Percentiles rank a stretch among this genome's conserved stretches.
Conservation (phyloP, 2,113 vertebrate species). For the Vanacampus margaritifer region DNA sequence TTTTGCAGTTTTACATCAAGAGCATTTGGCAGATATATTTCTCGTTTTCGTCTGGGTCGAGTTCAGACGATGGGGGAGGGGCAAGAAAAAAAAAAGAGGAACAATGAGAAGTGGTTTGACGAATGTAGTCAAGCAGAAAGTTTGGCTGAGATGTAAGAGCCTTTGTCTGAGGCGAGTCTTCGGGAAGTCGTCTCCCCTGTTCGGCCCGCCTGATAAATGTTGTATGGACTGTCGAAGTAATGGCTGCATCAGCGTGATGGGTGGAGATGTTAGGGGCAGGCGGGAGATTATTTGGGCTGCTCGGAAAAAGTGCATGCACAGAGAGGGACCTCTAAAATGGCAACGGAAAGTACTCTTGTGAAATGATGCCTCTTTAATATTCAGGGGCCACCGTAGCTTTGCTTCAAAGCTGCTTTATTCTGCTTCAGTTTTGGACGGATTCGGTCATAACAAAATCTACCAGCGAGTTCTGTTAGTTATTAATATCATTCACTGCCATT, state of each 20-base stretch:
- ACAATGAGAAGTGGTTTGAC: not conserved
- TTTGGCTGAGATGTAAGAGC: not conserved
- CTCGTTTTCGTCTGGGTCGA: not conserved
- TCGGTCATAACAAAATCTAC: not conserved
- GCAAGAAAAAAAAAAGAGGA: not conserved
- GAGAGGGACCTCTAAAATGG: slow-evolving; percentile 5
- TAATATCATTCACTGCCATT: no score
- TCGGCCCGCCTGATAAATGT: slow-evolving; percentile 4
- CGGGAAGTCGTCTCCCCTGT: not conserved
- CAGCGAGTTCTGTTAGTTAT: not conserved
- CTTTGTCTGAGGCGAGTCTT: not conserved
- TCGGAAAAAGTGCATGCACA: not conserved
- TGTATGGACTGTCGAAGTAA: slow-evolving; percentile 1
- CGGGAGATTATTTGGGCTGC: slow-evolving; percentile 1
- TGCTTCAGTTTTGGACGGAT: not conserved
- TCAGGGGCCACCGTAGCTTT: not conserved
- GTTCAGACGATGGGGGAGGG: not conserved
- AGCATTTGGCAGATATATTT: not conserved
- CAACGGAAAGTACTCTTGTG: not conserved
- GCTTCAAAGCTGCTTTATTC: not conserved
- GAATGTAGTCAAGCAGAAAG: not conserved
- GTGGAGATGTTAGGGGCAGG: not conserved
- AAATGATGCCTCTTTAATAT: not conserved
- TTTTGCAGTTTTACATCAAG: not conserved
- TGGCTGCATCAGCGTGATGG: slow-evolving; percentile 1